Evolutionary conservation across 1,140 invertebrate genomes (phyloP), one percentile per base, ranked within the genome.

Genomic region (Pinna nobilis): DNA sequence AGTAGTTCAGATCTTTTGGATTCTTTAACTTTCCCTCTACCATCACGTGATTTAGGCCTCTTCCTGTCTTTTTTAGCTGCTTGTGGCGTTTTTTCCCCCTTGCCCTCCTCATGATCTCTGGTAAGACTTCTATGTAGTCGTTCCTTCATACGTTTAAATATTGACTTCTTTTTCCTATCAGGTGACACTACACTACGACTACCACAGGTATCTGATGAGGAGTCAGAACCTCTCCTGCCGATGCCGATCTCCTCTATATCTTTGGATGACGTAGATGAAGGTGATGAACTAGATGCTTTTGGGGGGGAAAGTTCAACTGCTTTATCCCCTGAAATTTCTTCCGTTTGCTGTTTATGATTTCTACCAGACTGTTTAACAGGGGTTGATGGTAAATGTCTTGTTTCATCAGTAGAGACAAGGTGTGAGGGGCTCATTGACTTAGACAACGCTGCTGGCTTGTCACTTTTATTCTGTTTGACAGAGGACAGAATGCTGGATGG

Each of bases 121-220:
- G 66, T 75, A 30, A 80, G 73, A 28, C 70, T 67, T 15, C 70
- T 76, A 5, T 60, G 49, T 6, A 84, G 32, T 59, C 82, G 70
- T 72, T 82, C 80, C 39, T 72, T 79, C 9, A 78, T 63, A 47
- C 74, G 39, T 61, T 72, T 78, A 44, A 82, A 76, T 7, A 76
- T 39, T 3, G 74, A 77, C 70, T 84, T 84, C 71, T 84, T 84
- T 47, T 71, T 74, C 11, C 79, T 53, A 7, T 51, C 20, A 28
- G 61, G 33, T 13, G 70, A 70, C 6, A 80, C 67, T 20, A 77
- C 50, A 25, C 51, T 60, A 37, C 53, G 74, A 25, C 76, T 72
- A n/a, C 51, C 44, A 20, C 71, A 71, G 13, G 66, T 78, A 20
- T 74, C 72, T 30, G 37, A 55, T 1, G 61, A 67, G 5, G 71